Percentiles rank a stretch among this genome's conserved stretches.
phyloP scores from a whole-genome alignment of 2,113 vertebrate genomes.

The Eolophus roseicapilla region DNA sequence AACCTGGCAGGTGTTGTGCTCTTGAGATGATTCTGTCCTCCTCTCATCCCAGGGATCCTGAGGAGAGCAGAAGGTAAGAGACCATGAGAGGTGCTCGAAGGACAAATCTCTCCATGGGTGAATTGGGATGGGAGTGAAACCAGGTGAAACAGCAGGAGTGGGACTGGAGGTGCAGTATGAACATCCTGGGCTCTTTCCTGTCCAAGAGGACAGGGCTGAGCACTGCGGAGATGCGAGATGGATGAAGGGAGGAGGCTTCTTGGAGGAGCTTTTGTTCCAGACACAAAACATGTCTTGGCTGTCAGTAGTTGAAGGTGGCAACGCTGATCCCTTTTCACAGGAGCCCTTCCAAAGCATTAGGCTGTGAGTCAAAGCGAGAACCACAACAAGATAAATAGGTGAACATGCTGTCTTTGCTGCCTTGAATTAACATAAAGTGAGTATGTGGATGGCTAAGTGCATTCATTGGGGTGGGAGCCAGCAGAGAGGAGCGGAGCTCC shows the following conservation, averaged over 20 bases:
- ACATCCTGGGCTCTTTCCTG: neutral
- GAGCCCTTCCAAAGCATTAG: neutral
- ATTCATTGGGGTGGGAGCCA: neutral
- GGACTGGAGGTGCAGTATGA: neutral
- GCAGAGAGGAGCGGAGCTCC: constrained; percentile 22
- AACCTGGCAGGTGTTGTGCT: neutral
- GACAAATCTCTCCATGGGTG: neutral
- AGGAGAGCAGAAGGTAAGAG: neutral
- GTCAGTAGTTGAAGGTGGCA: neutral
- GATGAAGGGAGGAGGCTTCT: neutral
- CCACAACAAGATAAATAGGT: neutral
- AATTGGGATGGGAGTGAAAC: neutral
- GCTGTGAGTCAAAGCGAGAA: neutral
- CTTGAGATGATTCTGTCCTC: neutral
- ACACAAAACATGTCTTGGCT: neutral
- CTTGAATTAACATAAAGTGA: neutral
- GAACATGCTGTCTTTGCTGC: neutral
- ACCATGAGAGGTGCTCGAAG: neutral
- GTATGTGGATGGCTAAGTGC: neutral
- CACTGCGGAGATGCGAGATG: neutral
- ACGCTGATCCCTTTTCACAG: neutral
- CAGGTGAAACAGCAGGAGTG: neutral
- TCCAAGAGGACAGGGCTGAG: neutral
- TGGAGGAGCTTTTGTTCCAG: neutral
- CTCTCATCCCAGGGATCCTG: neutral